Evolutionary conservation across 1,140 invertebrate genomes (phyloP).

Genomic region (Aphelinus atriplicis): DNA sequence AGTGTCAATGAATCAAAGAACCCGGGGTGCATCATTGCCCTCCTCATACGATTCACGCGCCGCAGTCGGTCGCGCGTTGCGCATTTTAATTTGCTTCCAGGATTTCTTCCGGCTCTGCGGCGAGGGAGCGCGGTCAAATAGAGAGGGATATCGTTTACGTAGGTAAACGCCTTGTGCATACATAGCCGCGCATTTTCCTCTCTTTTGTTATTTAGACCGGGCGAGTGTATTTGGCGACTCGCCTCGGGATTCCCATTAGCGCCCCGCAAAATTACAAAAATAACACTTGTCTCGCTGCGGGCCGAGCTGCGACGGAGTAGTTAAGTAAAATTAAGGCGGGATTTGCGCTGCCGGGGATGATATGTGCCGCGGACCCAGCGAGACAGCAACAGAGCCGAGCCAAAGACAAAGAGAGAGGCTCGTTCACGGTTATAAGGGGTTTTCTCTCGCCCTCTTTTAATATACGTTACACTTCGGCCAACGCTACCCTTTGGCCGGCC

Average conservation of each 20-base stretch:
- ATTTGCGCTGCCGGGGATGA: conserved; percentile 48
- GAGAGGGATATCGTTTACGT: conserved; percentile 26
- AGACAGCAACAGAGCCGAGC: conserved; percentile 24
- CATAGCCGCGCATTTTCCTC: neutral
- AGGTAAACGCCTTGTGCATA: conserved; percentile 16
- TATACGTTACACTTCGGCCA: conserved; percentile 60
- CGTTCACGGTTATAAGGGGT: conserved; percentile 44
- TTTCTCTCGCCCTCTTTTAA: conserved; percentile 44
- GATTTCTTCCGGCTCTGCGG: conserved; percentile 27
- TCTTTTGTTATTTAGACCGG: conserved; percentile 29
- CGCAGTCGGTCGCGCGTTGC: neutral
- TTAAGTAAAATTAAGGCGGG: conserved; percentile 60
- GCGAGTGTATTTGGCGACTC: neutral
- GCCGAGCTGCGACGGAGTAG: conserved; percentile 32
- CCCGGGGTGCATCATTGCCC: too few species aligned
- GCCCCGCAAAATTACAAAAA: conserved; percentile 56
- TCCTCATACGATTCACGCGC: too few species aligned
- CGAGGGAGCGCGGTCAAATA: neutral
- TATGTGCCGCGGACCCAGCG: conserved; percentile 22
- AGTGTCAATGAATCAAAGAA: neutral
- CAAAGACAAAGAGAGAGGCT: conserved; percentile 29
- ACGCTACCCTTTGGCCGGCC: too few species aligned
- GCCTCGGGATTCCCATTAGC: conserved; percentile 48
- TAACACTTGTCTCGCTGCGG: conserved; percentile 54
- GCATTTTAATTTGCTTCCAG: conserved; percentile 31